These are phyloP conservation scores for Torymus texanus DNA, from an alignment of 2,888 invertebrate species.

Conservation along the genomic window DNA sequence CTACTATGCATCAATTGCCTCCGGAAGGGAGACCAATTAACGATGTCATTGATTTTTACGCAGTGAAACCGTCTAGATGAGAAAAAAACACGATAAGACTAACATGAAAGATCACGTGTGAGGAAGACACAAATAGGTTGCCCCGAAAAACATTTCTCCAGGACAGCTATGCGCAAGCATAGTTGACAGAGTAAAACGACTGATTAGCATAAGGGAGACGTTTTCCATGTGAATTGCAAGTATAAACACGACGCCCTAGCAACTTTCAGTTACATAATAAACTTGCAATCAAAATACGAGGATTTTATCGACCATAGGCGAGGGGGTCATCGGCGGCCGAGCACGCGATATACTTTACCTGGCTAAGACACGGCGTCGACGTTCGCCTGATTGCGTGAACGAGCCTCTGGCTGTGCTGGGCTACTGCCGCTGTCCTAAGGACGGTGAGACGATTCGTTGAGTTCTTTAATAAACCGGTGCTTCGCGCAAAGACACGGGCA, in stretches of 20 bases:
- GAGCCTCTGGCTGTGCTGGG: constrained; percentile 59
- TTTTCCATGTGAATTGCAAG: too few species aligned
- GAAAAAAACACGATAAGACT: constrained; percentile 1
- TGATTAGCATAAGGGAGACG: too few species aligned
- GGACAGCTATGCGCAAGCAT: neutral
- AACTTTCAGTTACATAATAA: constrained; percentile 64
- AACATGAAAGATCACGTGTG: constrained; percentile 28
- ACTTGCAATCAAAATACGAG: constrained; percentile 36
- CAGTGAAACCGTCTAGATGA: neutral
- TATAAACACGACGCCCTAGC: neutral
- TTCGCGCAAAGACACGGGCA: constrained; percentile 67
- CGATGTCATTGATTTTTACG: neutral
- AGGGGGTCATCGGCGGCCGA: neutral
- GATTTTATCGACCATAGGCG: neutral
- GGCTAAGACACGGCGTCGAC: constrained; percentile 55
- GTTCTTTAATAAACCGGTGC: constrained; percentile 65
- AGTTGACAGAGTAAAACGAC: too few species aligned
- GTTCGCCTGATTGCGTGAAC: constrained; percentile 61
- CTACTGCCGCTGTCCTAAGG: constrained; percentile 50
- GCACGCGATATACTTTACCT: constrained; percentile 61
- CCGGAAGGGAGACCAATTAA: neutral
- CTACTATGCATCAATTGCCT: too few species aligned
- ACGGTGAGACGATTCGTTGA: constrained; percentile 59
- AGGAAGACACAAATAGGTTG: neutral
- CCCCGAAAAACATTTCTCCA: neutral